phyloP scores from a whole-genome alignment of 2,888 invertebrate species.

The Ennomos quercinarius region DNA sequence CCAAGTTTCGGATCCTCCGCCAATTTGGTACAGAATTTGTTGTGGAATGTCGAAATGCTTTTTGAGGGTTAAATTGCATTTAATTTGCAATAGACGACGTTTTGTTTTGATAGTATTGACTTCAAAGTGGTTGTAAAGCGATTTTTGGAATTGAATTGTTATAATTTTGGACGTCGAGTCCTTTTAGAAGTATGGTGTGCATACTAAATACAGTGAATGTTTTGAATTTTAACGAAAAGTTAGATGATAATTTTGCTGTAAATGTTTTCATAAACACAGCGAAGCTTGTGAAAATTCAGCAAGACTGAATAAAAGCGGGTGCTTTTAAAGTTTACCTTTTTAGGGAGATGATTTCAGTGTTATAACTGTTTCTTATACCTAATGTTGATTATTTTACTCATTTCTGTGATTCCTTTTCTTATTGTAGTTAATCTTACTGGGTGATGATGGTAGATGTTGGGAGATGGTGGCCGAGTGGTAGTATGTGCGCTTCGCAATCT shows the following conservation, averaged over 20 bases:
- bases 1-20: conserved; percentile 69
- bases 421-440: no score
- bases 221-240: conserved; percentile 40
- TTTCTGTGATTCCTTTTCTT: no score
- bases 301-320: conserved; percentile 6
- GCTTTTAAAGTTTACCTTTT: not conserved
- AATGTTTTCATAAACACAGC: conserved; percentile 34
- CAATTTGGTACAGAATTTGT: conserved; percentile 83
- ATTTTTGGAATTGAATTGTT: conserved; percentile 46
- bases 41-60: conserved; percentile 81
- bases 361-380: no score
- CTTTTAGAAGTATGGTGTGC: conserved; percentile 40
- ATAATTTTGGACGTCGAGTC: conserved; percentile 39
- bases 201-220: conserved; percentile 38
- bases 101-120: conserved; percentile 65
- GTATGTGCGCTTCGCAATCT: no score
- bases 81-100: conserved; percentile 82
- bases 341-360: no score
- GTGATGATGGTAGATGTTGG: no score
- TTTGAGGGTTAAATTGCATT: conserved; percentile 82
- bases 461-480: no score
- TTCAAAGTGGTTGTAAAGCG: conserved; percentile 50
- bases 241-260: conserved; percentile 35
- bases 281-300: conserved; percentile 21
- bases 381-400: no score